Base-by-base conservation (phyloP, 2,888 invertebrate genomes). In the Caenorhabditis plicata region DNA sequence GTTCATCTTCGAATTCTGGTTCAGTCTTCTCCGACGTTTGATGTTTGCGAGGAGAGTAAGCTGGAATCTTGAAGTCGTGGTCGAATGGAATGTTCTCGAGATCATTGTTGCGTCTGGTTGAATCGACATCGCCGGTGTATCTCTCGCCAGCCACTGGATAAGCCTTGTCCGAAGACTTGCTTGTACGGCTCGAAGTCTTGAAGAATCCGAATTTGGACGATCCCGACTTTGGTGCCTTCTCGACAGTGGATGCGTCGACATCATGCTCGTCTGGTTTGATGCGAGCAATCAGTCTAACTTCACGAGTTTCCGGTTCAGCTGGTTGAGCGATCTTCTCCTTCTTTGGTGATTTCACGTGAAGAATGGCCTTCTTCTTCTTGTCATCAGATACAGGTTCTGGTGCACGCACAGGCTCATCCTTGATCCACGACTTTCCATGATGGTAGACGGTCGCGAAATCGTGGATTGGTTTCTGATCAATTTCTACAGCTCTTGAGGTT, bases 361-460 rank as follows among this genome's bases (percentile, higher is more conserved):
- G n/a, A n/a, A n/a, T n/a, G n/a, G n/a, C n/a, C n/a, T n/a, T n/a
- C n/a, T n/a, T n/a, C n/a, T n/a, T n/a, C n/a, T n/a, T n/a, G n/a
- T n/a, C n/a, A n/a, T n/a, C n/a, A n/a, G n/a, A n/a, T n/a, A n/a
- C n/a, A n/a, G n/a, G n/a, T n/a, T n/a, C n/a, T n/a, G n/a, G n/a
- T n/a, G n/a, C n/a, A n/a, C n/a, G n/a, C n/a, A 13, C 38, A 22
- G 27, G 25, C n/a, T 47, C 11, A n/a, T 41, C 20, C 20, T 48
- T 48, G 13, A 32, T 23, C 52, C 51, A 51, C 8, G 64, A 64
- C n/a, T 53, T 42, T 32, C 57, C 57, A 31, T 44, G 49, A 19
- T 57, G 50, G 38, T 58, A 55, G 27, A 55, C 58, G 19, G 39
- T 42, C 11, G 62, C 35, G 15, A 54, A 44, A 33, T 56, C 53